phyloP scores from a whole-genome alignment of 2,888 invertebrate species.

The Drosophila peninsularis region DNA sequence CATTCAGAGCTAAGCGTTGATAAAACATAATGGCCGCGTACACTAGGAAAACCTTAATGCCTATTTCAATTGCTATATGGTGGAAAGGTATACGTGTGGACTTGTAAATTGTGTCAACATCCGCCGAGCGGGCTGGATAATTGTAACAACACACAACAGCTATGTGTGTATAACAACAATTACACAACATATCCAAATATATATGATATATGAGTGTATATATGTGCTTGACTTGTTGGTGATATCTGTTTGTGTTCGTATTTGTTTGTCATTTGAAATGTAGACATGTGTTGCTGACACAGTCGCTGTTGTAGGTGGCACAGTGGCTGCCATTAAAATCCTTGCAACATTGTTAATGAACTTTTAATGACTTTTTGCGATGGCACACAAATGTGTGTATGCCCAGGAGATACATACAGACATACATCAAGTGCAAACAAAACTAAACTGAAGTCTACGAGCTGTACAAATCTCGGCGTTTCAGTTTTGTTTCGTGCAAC shows the following conservation, averaged over 20 bases:
- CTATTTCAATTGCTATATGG: not conserved
- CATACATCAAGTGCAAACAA: conserved; percentile 43
- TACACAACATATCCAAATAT: not conserved
- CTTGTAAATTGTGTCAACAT: conserved; percentile 14
- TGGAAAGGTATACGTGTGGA: not conserved
- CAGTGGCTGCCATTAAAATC: conserved; percentile 66
- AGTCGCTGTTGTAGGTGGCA: conserved; percentile 41
- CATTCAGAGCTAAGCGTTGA: conserved; percentile 5
- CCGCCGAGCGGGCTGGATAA: conserved; percentile 53
- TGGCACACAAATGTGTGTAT: conserved; percentile 33
- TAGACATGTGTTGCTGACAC: conserved; percentile 61
- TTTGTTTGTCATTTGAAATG: conserved; percentile 69
- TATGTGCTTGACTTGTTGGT: conserved; percentile 31
- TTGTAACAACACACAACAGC: conserved; percentile 68
- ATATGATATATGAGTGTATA: not conserved
- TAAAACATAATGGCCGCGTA: not conserved
- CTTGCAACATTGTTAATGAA: conserved; percentile 81
- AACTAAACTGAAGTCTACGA: conserved; percentile 33
- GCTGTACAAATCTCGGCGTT: conserved; percentile 49
- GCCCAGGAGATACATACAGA: conserved; percentile 15
- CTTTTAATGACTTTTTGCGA: conserved; percentile 81
- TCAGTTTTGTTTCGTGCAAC: conserved; percentile 40
- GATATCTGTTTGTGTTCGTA: conserved; percentile 31
- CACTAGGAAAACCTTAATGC: not conserved
- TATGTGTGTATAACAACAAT: conserved; percentile 27